Base-by-base conservation (phyloP, 1,140 invertebrate species). In the Cotesia glomerata region DNA sequence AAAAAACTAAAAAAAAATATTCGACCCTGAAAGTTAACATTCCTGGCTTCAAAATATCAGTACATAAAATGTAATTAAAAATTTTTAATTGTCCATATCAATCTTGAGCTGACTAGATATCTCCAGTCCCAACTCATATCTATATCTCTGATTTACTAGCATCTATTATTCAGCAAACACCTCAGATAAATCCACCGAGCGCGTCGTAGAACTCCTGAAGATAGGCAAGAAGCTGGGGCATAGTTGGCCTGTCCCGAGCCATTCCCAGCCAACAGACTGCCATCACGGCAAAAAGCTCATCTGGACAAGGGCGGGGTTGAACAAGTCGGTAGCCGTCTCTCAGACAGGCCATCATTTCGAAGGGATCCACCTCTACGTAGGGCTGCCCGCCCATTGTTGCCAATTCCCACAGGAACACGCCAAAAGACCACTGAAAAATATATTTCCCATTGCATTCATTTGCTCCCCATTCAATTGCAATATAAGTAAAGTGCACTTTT, bases 251-350 rank as follows among this genome's bases (percentile, higher is more conserved):
- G 72, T 96, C 93, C 51, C 94, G 92, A 2, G 92, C 89, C 66
- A 91, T 89, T 61, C 91, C 89, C 18, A 94, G 90, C 96, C 96
- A 98, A 80, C 96, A 97, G 80, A 93, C 95, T 14, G 95, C 94
- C 95, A 97, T 97, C 74, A 97, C 90, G 45, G 93, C 93, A 82
- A 94, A 97, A 91, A 98, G 87, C 88, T 98, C 95, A 89, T 98
- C 96, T 0, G 97, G 97, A 85, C 97, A 98, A 82, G 96, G 97
- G 77, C 94, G 90, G 1, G 97, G 97, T 79, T 98, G 96, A 11
- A 92, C 90, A 16, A 97, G 91, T 76, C 97, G 89, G 82, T 96
- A 97, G 14, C 96, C 95, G 82, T 95, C 95, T 62, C 91, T 90
- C 32, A 98, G 89, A 87, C 94, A 97, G 18, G 91, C 91, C 56